Conservation (phyloP, 1,140 invertebrate genomes). For the Lepidurus couesii region DNA sequence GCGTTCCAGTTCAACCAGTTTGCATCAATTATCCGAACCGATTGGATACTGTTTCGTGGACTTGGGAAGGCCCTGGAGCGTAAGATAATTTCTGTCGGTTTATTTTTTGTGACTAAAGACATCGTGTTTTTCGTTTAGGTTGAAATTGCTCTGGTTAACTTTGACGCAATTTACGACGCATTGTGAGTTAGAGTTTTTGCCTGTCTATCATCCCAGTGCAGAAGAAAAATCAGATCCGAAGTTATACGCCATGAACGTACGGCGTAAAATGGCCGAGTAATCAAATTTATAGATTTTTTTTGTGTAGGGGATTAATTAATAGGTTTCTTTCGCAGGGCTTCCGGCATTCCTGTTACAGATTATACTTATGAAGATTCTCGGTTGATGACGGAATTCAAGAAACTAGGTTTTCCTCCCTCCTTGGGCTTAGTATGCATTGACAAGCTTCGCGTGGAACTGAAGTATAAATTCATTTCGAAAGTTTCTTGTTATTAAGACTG, state of each 20-base stretch:
- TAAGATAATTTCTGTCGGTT: constrained; percentile 53
- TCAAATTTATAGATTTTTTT: constrained; percentile 40
- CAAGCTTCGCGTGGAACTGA: constrained; percentile 63
- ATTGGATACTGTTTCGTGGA: constrained; percentile 90
- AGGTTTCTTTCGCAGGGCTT: constrained; percentile 55
- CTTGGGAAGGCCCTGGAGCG: constrained; percentile 94
- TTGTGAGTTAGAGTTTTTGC: constrained; percentile 90
- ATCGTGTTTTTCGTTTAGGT: constrained; percentile 49
- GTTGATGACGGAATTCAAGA: constrained; percentile 71
- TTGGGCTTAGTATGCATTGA: constrained; percentile 66
- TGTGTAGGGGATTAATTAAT: constrained; percentile 27
- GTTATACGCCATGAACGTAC: constrained; percentile 84
- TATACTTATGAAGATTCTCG: constrained; percentile 89
- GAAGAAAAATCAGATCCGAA: constrained; percentile 81
- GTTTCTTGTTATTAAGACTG: background rate
- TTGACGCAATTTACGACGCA: constrained; percentile 82
- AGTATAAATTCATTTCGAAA: constrained; percentile 46
- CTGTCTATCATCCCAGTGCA: constrained; percentile 80
- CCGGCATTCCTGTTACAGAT: constrained; percentile 77
- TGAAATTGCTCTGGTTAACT: constrained; percentile 81
- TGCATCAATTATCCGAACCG: constrained; percentile 86
- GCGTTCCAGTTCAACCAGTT: constrained; percentile 89
- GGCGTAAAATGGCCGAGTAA: constrained; percentile 85
- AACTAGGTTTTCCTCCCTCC: constrained; percentile 68
- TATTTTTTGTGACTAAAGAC: constrained; percentile 28